Base-by-base conservation (phyloP, 1,140 invertebrate genomes). In the Fopius arisanus region DNA sequence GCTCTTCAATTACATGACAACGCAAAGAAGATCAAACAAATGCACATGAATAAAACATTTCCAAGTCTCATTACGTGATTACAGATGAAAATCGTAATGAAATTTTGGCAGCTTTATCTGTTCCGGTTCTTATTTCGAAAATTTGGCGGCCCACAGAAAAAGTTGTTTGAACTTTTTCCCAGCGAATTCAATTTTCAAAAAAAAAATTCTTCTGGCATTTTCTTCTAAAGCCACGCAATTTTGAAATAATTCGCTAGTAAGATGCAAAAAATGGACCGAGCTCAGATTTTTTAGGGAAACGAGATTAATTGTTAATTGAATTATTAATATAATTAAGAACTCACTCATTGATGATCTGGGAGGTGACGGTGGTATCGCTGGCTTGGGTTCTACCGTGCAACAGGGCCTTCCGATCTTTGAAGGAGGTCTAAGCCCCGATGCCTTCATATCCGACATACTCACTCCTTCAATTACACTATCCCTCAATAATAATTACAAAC, bases 381-480 rank as follows among this genome's bases (percentile, higher is more conserved):
- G 90, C 82, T 91, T 91, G 16, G 90, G 90, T 59, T 89, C 85
- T 73, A 87, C 81, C 54, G 89, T 87, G 65, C 88, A 90, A 76
- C 91, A 91, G 37, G 90, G 85, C 65, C 91, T 82, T 59, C 90
- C 90, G 79, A 92, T 92, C 81, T 91, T 91, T 14, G 89, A 88
- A n/a, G 91, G 91, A 40, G 88, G 90, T 73, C 89, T 90, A 40
- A 92, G 77, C 1, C 90, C 90, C 4, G 91, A 91, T 71, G 81
- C 77, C 26, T 83, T 84, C 26, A 62, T 40, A 2, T 85, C 81
- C 7, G 75, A 76, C 82, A 84, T 85, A 26, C 65, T 51, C 67
- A 40, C 41, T 72, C 67, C 26, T 66, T 72, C 51, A 31, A 31
- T 51, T 19, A 65, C 70, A 72, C 70, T 66, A 63, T 48, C 33